Evolutionary conservation across 2,797 vertebrate genomes (phyloP).

Genomic region (Acestrorhynchus altus): DNA sequence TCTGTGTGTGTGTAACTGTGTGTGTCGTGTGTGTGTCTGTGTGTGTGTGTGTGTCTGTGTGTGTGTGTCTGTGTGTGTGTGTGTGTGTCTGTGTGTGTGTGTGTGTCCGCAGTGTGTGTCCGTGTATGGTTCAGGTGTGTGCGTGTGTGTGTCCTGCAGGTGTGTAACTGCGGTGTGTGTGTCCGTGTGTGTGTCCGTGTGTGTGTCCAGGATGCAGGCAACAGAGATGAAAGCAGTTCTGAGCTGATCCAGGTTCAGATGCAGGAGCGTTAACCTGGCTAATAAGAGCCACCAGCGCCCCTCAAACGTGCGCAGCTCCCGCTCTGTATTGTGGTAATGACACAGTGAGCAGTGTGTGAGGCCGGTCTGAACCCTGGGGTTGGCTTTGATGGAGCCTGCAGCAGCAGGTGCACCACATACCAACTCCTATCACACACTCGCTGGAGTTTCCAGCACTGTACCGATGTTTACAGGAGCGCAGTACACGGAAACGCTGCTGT

Average conservation of each 20-base stretch:
- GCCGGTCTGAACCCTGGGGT: constrained; percentile 63
- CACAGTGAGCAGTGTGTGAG: constrained; percentile 74
- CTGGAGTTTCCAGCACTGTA: constrained; percentile 36
- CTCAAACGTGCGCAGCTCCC: constrained; percentile 73
- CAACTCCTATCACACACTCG: constrained; percentile 40
- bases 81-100: background rate
- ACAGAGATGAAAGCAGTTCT: constrained; percentile 76
- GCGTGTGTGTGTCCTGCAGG: too few relatives aligned
- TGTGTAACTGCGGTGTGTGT: background rate
- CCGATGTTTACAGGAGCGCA: constrained; percentile 25
- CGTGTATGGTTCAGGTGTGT: too few relatives aligned
- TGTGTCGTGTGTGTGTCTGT: too few relatives aligned
- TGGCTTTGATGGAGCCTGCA: constrained; percentile 74
- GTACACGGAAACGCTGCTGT: constrained; percentile 6
- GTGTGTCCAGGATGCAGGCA: constrained; percentile 26
- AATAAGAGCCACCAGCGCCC: constrained; percentile 65
- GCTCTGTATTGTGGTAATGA: constrained; percentile 77
- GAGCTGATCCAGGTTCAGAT: constrained; percentile 74
- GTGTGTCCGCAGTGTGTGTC: too few relatives aligned
- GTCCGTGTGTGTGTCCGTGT: background rate
- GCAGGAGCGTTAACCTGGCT: constrained; percentile 76
- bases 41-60: background rate
- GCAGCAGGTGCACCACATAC: constrained; percentile 79
- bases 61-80: background rate
- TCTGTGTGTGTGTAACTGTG: too few relatives aligned